Conservation (phyloP, 2,113 vertebrate species). For the Mustelus asterias region DNA sequence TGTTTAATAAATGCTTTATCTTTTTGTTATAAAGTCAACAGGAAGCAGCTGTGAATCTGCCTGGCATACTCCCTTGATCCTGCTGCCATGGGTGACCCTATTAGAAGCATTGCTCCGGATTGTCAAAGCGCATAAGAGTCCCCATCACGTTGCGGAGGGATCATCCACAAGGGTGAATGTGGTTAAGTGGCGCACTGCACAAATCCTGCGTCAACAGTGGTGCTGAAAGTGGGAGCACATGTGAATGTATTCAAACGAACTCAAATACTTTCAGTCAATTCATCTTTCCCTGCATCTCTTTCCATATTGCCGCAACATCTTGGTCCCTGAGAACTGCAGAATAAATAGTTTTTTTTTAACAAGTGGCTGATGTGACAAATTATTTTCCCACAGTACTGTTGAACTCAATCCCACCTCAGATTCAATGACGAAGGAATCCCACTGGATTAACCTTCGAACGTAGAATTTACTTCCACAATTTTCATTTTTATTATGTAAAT, state of each 20-base stretch:
- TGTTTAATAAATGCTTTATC: no score
- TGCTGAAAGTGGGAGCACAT: neutral
- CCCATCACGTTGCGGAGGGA: no score
- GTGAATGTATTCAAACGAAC: neutral
- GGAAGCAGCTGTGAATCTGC: no score
- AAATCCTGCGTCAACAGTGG: neutral
- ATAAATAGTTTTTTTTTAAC: neutral
- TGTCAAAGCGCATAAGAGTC: no score
- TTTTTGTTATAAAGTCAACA: no score
- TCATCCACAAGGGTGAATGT: neutral
- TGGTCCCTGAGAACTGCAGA: neutral
- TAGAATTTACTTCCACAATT: neutral
- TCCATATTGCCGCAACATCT: neutral
- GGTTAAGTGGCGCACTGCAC: neutral
- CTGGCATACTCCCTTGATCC: no score
- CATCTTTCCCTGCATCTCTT: neutral
- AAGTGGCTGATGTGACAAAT: neutral
- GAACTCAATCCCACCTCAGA: neutral
- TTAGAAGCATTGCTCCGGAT: no score
- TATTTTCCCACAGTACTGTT: conserved; percentile 8
- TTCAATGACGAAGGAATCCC: neutral
- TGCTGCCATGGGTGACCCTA: no score
- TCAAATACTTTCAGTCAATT: conserved; percentile 16
- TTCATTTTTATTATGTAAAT: neutral
- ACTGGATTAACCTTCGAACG: neutral